Base-by-base conservation (phyloP, 1,140 invertebrate species). In the Diplogasteroides magnus region DNA sequence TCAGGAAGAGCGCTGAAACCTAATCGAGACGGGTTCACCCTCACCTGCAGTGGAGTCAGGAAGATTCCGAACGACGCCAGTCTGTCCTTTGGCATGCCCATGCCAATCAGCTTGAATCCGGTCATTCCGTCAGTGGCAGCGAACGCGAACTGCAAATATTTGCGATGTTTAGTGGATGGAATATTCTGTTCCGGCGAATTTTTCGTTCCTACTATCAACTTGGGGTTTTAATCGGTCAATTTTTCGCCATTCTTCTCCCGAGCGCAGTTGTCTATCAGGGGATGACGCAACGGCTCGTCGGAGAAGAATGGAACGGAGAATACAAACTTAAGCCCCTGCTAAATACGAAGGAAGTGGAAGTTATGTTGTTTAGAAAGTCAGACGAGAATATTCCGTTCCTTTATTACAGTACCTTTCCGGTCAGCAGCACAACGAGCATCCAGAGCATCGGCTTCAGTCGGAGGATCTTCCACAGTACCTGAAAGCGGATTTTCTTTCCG, bases 81-180 rank as follows among this genome's bases (percentile, higher is more conserved):
- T 73, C 92, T 90, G 82, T 98, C 94, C 82, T 95, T 96, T 0
- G 93, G 92, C 58, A 99, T 90, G 29, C 97, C 96, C 61, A 89
- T 89, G 84, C 98, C 95, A 6, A 97, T 90, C 26, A 98, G 85
- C 85, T 98, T 98, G 62, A 99, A 86, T 31, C 90, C 90, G 25
- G 94, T 94, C 0, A 97, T 91, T 31, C 91, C 89, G 86, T 99
- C 97, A 73, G 91, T 90, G n/a, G 94, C 92, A 64, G 92, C 90
- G 86, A 98, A 98, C 23, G 92, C 93, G 75, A 97, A 89, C 92
- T 94, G 79, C 77, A 86, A 86, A 59, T 61, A n/a, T n/a, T n/a
- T n/a, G n/a, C n/a, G n/a, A n/a, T n/a, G n/a, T n/a, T n/a, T n/a
- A n/a, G n/a, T n/a, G n/a, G n/a, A n/a, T n/a, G n/a, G n/a, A n/a